These are phyloP conservation scores for Scomber japonicus DNA, from an alignment of 2,113 vertebrate species.

Conservation along the genomic window DNA sequence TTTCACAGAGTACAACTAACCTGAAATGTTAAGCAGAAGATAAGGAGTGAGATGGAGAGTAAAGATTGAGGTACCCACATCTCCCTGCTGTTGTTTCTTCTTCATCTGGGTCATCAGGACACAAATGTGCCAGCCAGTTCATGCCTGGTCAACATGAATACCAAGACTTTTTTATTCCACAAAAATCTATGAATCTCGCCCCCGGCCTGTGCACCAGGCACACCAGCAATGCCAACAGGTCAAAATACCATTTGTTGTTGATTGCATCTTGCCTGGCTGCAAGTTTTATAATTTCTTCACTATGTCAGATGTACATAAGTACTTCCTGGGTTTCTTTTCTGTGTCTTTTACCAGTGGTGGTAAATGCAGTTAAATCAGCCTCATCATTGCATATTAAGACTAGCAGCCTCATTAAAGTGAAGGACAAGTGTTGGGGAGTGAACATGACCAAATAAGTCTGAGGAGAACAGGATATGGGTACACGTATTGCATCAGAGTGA, in stretches of 20 bases:
- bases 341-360: not conserved
- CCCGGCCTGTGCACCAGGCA: not conserved
- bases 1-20: no score
- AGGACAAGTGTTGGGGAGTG: constrained; percentile 8
- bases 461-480: not conserved
- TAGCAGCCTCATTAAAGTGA: constrained; percentile 6
- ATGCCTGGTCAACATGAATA: no score
- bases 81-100: not conserved
- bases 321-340: not conserved
- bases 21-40: no score
- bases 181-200: no score
- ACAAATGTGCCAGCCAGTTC: not conserved
- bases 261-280: no score
- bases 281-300: no score
- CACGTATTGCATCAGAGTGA: not conserved
- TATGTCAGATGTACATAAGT: not conserved
- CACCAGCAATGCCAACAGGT: not conserved
- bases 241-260: not conserved
- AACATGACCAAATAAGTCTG: not conserved
- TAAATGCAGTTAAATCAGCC: constrained; percentile 16
- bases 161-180: no score
- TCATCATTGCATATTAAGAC: constrained; percentile 10
- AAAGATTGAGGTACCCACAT: no score
- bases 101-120: not conserved
- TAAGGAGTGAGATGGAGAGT: no score